phyloP scores from a whole-genome alignment of 30 jellyfish, hydroid and myxozoan species.

The Morbakka virulenta region DNA sequence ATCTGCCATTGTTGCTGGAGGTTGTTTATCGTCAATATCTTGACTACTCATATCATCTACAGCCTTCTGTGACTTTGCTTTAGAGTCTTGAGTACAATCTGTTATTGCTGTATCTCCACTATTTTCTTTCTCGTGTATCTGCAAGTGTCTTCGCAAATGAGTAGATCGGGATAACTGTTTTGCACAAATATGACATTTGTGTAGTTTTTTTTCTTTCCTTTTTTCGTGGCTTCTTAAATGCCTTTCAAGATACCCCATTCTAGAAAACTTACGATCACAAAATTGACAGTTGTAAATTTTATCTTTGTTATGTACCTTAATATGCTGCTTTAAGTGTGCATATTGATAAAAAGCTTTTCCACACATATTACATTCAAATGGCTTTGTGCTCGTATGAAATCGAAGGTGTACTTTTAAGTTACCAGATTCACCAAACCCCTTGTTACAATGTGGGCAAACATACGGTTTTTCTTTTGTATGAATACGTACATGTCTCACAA shows the following conservation, averaged over 20 bases:
- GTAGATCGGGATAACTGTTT: background rate
- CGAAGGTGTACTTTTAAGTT: background rate
- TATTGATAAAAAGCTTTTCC: background rate
- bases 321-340: background rate
- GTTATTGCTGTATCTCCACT: background rate
- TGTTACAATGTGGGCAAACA: background rate
- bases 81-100: background rate
- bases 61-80: background rate
- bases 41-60: background rate
- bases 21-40: background rate
- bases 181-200: background rate
- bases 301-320: background rate
- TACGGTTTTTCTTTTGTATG: background rate
- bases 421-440: background rate
- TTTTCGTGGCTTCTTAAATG: background rate
- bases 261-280: background rate
- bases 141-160: background rate
- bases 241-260: background rate
- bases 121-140: background rate
- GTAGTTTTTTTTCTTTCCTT: background rate
- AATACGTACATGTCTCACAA: background rate
- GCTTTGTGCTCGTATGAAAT: background rate
- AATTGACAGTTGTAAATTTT: background rate
- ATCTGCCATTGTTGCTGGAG: background rate
- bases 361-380: background rate